phyloP scores from a whole-genome alignment of 2,113 vertebrate species.

The Pseudopipra pipra region DNA sequence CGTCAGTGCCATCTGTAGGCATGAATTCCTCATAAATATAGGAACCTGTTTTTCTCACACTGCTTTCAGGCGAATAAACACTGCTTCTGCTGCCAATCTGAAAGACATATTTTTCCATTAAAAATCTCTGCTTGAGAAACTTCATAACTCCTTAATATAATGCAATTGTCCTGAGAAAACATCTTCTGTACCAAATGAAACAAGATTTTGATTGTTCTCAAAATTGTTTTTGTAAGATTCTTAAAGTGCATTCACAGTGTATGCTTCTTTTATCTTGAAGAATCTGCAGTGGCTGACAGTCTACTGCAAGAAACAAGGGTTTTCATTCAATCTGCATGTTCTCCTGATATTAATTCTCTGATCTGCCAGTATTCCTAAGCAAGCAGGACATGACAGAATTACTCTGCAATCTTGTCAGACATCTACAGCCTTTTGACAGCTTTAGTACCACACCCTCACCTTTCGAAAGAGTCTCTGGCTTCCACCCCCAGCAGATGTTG shows the following conservation, averaged over 20 bases:
- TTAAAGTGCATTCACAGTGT: background rate
- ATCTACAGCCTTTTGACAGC: background rate
- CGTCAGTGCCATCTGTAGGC: slow-evolving; percentile 92
- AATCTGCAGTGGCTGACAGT: background rate
- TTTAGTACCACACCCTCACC: slow-evolving; percentile 60
- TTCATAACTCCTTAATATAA: background rate
- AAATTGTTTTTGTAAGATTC: background rate
- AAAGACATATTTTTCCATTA: slow-evolving; percentile 45
- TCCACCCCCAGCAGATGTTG: slow-evolving; percentile 88
- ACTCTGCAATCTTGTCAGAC: background rate
- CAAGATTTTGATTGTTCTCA: background rate
- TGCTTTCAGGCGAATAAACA: slow-evolving; percentile 91
- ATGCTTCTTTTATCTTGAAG: background rate
- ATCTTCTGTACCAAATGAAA: background rate
- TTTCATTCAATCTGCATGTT: background rate
- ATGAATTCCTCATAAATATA: slow-evolving; percentile 94
- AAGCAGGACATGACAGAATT: background rate
- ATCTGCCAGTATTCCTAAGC: background rate
- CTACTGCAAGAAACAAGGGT: background rate
- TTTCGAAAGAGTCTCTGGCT: slow-evolving; percentile 91
- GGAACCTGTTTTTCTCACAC: slow-evolving; percentile 88
- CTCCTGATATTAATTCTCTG: background rate
- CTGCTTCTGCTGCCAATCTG: slow-evolving; percentile 93
- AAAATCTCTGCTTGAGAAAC: background rate
- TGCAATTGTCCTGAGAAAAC: background rate